Conservation (phyloP, 2,888 invertebrate genomes). For the Tipula helvola region DNA sequence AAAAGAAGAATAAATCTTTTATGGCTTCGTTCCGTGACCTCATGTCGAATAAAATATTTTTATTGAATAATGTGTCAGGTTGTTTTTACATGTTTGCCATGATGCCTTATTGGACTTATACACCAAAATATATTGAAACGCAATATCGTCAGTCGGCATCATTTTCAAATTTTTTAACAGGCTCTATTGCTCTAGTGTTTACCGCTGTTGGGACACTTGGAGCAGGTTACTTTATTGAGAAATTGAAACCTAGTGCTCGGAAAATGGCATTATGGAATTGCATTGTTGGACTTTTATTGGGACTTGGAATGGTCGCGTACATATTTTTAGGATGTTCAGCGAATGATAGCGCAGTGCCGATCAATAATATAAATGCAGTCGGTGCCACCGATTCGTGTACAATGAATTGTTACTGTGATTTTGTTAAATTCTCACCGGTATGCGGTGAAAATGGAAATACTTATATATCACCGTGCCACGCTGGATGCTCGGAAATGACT, state of each 20-base stretch:
- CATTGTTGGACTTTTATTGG: constrained; percentile 43
- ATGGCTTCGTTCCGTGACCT: background rate
- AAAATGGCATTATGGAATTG: constrained; percentile 17
- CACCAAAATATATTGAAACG: constrained; percentile 60
- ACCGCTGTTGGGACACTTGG: background rate
- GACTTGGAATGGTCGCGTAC: constrained; percentile 44
- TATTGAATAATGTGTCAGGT: background rate
- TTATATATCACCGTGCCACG: constrained; percentile 59
- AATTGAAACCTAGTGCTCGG: background rate
- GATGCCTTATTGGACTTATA: background rate
- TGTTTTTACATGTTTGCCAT: background rate
- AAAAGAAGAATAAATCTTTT: background rate
- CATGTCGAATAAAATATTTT: background rate
- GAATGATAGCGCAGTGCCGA: constrained; percentile 21
- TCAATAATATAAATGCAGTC: background rate
- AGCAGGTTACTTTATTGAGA: background rate
- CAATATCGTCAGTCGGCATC: constrained; percentile 57
- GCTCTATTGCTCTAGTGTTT: constrained; percentile 23
- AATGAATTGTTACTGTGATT: constrained; percentile 45
- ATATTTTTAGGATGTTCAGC: constrained; percentile 45
- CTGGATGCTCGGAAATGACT: constrained; percentile 42
- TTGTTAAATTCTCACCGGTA: constrained; percentile 51
- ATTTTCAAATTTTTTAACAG: constrained; percentile 45
- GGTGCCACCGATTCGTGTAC: constrained; percentile 37
- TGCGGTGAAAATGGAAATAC: constrained; percentile 43